phyloP scores from a whole-genome alignment of 2,888 invertebrate species.

The Tortricodes alternella region DNA sequence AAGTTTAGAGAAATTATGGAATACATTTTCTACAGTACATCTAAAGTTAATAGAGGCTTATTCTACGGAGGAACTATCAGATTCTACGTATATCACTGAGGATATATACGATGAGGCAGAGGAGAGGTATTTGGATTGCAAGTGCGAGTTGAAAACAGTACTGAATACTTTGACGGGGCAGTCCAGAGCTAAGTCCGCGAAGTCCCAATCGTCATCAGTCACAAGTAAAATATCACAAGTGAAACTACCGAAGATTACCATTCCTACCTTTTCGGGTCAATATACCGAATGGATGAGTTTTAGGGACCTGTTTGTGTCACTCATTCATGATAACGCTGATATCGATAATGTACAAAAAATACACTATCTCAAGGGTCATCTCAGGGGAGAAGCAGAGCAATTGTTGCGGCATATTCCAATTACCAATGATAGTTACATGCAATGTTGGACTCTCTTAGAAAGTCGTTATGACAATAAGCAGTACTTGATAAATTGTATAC shows the following conservation, averaged over 20 bases:
- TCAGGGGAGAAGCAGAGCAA: slow-evolving; percentile 38
- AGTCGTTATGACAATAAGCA: slow-evolving; percentile 36
- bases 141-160: slow-evolving; percentile 18
- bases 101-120: slow-evolving; percentile 12
- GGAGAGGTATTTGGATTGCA: slow-evolving; percentile 17
- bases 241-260: slow-evolving; percentile 33
- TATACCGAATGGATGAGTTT: slow-evolving; percentile 35
- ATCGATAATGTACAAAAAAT: slow-evolving; percentile 37
- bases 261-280: slow-evolving; percentile 33
- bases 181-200: background rate
- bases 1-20: slow-evolving; percentile 25
- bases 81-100: slow-evolving; percentile 12
- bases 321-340: slow-evolving; percentile 35
- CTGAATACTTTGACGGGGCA: background rate
- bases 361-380: slow-evolving; percentile 35
- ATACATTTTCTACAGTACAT: slow-evolving; percentile 17
- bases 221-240: background rate
- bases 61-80: background rate
- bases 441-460: slow-evolving; percentile 34
- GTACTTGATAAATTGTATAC: slow-evolving; percentile 32
- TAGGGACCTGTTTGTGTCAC: slow-evolving; percentile 32
- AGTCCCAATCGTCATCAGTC: background rate
- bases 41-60: background rate
- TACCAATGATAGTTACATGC: slow-evolving; percentile 31
- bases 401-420: slow-evolving; percentile 32